Evolutionary conservation across 2,888 invertebrate genomes (phyloP).

Genomic region (Drosophila basisetae): DNA sequence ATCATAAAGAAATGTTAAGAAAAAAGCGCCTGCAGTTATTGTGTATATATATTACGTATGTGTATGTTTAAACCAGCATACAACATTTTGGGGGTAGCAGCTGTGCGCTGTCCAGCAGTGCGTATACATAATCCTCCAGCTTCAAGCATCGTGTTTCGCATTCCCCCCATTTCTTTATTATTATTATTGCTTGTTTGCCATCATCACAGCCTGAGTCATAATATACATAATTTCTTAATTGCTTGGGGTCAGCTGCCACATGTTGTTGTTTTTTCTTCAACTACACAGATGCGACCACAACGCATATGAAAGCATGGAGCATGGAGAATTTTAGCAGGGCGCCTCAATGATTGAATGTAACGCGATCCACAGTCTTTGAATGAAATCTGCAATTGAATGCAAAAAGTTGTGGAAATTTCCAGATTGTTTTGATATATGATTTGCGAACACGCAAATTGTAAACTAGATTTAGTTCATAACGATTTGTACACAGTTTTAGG

Average conservation of each 20-base stretch:
- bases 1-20: conserved; percentile 67
- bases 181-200: conserved; percentile 53
- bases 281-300: conserved; percentile 6
- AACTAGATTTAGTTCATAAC: neutral
- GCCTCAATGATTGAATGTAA: conserved; percentile 1
- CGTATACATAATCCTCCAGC: conserved; percentile 72
- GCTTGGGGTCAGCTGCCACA: conserved; percentile 64
- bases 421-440: neutral
- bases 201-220: conserved; percentile 65
- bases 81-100: conserved; percentile 36
- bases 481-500: neutral
- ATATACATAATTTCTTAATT: conserved; percentile 78
- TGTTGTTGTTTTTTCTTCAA: conserved; percentile 1
- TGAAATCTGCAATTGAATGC: neutral
- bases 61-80: conserved; percentile 16
- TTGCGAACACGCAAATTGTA: neutral
- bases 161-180: conserved; percentile 34
- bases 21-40: conserved; percentile 59
- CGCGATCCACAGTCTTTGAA: neutral
- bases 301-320: neutral
- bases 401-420: neutral
- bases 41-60: conserved; percentile 7
- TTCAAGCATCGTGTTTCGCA: conserved; percentile 47
- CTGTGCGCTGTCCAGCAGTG: conserved; percentile 49
- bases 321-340: neutral